Conservation (phyloP, 1,140 invertebrate species). For the Eueides isabella region DNA sequence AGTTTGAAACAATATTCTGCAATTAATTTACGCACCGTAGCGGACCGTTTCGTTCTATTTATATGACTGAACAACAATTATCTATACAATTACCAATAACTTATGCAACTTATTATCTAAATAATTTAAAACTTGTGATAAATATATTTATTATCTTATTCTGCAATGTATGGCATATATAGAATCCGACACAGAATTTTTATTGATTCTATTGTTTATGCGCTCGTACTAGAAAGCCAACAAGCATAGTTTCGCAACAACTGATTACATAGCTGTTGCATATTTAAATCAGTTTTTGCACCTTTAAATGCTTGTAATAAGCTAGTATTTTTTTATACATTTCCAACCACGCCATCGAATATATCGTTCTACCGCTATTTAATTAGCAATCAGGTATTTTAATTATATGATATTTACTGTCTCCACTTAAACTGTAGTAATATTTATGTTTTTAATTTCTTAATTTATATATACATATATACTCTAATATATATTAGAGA, state of each 20-base stretch:
- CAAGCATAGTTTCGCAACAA: slow-evolving; percentile 47
- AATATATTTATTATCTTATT: slow-evolving; percentile 23
- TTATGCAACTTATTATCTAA: slow-evolving; percentile 34
- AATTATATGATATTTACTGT: neutral
- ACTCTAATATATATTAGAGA: no score
- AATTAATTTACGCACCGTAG: neutral
- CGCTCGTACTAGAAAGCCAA: slow-evolving; percentile 55
- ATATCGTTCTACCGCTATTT: neutral
- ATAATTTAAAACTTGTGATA: slow-evolving; percentile 34
- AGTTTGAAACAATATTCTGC: neutral
- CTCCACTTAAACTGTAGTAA: no score
- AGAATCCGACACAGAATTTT: slow-evolving; percentile 54
- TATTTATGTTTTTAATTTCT: no score
- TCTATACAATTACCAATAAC: neutral
- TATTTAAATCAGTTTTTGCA: slow-evolving; percentile 4
- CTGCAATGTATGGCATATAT: slow-evolving; percentile 37
- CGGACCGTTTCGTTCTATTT: slow-evolving; percentile 11
- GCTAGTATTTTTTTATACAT: neutral
- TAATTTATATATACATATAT: no score
- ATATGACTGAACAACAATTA: neutral
- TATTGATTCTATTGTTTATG: slow-evolving; percentile 53
- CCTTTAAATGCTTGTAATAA: slow-evolving; percentile 4
- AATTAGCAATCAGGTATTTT: neutral
- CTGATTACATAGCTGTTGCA: slow-evolving; percentile 16
- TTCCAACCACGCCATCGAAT: neutral